Evolutionary conservation across 2,888 invertebrate species (phyloP).

Genomic region (Nyleta sp.): DNA sequence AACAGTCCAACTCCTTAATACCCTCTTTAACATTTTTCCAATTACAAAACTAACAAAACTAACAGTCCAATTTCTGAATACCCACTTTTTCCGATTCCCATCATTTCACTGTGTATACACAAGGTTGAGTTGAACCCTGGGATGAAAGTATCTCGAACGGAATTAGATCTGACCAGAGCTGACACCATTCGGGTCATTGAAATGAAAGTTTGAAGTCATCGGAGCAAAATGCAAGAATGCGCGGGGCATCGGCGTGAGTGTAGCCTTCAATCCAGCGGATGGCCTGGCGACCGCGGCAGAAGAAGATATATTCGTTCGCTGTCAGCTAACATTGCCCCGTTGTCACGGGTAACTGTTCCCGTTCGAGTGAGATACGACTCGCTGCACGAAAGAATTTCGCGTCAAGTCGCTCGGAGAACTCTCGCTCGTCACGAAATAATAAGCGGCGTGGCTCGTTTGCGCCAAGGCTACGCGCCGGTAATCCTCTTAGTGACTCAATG

Average conservation of each 20-base stretch:
- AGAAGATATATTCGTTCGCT: conserved; percentile 61
- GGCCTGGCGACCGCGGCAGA: conserved; percentile 35
- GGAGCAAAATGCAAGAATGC: conserved; percentile 45
- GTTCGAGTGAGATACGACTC: conserved; percentile 57
- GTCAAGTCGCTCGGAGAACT: conserved; percentile 56
- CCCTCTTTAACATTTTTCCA: too few relatives aligned
- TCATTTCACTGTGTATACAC: too few relatives aligned
- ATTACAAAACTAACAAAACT: too few relatives aligned
- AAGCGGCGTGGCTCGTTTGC: conserved; percentile 66
- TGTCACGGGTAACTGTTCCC: conserved; percentile 56
- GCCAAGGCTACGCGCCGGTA: conserved; percentile 66
- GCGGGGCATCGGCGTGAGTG: conserved; percentile 40
- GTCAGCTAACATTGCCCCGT: conserved; percentile 60
- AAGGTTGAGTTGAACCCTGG: background rate
- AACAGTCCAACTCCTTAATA: too few relatives aligned
- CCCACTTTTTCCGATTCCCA: too few relatives aligned
- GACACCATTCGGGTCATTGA: conserved; percentile 16
- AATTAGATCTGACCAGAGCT: background rate
- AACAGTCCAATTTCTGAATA: too few relatives aligned
- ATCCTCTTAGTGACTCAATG: conserved; percentile 67
- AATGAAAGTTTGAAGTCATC: conserved; percentile 47
- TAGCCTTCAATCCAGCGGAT: conserved; percentile 47
- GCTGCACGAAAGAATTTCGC: conserved; percentile 59
- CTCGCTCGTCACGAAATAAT: conserved; percentile 64
- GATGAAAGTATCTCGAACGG: background rate